Percentiles rank a stretch among this genome's conserved stretches.
Conservation (phyloP, 2,888 invertebrate species). For the Baronia brevicornis region DNA sequence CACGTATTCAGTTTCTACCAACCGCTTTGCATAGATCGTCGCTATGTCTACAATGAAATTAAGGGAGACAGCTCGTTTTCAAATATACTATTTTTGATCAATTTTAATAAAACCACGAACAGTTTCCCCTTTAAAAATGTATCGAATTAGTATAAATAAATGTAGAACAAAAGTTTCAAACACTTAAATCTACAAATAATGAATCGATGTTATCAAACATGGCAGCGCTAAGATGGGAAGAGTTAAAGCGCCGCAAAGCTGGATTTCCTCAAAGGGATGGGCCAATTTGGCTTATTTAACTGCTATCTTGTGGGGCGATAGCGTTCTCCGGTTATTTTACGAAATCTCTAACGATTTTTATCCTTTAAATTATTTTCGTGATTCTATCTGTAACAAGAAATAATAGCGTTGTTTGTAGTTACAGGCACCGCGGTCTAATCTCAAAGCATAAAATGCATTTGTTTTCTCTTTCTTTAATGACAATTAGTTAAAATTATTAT, state of each 20-base stretch:
- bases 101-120: no score
- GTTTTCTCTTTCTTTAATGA: no score
- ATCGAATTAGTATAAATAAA: slow-evolving; percentile 7
- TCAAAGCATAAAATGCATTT: no score
- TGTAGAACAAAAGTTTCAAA: slow-evolving; percentile 8
- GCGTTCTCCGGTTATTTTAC: slow-evolving; percentile 39
- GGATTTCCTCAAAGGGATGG: slow-evolving; percentile 44
- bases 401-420: slow-evolving; percentile 21
- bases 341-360: slow-evolving; percentile 52
- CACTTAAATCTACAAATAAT: slow-evolving; percentile 26
- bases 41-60: no score
- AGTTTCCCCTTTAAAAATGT: no score
- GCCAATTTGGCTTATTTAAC: slow-evolving; percentile 65
- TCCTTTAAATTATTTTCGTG: slow-evolving; percentile 39
- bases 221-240: slow-evolving; percentile 39
- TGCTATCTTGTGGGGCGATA: slow-evolving; percentile 52
- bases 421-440: slow-evolving; percentile 12
- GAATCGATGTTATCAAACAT: slow-evolving; percentile 37
- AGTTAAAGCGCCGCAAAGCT: slow-evolving; percentile 49
- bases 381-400: slow-evolving; percentile 28
- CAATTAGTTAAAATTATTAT: no score
- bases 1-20: no score
- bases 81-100: no score
- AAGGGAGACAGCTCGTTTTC: no score
- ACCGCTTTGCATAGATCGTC: no score